These are phyloP conservation scores for Lates japonicus DNA, from an alignment of 2,797 vertebrate genomes.

Conservation along the genomic window DNA sequence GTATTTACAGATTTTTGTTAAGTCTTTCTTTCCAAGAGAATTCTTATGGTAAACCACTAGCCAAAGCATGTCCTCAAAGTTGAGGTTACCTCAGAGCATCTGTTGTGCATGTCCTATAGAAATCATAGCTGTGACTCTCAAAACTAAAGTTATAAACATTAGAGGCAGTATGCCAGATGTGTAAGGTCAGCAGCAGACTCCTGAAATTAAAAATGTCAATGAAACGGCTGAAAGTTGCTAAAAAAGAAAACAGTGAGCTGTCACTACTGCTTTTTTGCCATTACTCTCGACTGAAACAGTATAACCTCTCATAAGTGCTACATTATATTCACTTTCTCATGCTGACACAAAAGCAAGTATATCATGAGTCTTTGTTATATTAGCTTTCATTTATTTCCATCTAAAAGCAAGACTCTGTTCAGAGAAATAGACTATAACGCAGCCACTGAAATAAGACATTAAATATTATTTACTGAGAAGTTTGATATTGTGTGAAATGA, in stretches of 20 bases:
- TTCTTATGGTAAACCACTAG: background rate
- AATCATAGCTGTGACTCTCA: too few relatives aligned
- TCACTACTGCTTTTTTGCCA: background rate
- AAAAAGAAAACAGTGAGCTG: too few relatives aligned
- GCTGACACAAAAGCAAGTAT: too few relatives aligned
- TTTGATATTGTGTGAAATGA: background rate
- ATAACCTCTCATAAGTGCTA: background rate
- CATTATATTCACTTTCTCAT: background rate
- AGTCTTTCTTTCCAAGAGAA: background rate
- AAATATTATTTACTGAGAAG: background rate
- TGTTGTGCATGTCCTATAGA: background rate
- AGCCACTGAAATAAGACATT: background rate
- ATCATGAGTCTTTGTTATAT: background rate
- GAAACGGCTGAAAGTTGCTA: background rate
- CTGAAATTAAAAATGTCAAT: background rate
- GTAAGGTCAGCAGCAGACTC: background rate
- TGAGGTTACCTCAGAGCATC: background rate
- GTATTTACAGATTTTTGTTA: background rate
- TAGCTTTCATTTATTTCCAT: background rate
- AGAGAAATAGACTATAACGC: background rate
- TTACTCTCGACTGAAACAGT: background rate
- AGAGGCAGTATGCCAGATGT: background rate
- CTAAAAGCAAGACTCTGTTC: background rate
- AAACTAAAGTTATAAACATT: background rate
- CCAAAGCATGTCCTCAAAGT: background rate